These are phyloP conservation scores for Zenarchopterus dispar DNA, from an alignment of 2,797 vertebrate species.

Conservation along the genomic window DNA sequence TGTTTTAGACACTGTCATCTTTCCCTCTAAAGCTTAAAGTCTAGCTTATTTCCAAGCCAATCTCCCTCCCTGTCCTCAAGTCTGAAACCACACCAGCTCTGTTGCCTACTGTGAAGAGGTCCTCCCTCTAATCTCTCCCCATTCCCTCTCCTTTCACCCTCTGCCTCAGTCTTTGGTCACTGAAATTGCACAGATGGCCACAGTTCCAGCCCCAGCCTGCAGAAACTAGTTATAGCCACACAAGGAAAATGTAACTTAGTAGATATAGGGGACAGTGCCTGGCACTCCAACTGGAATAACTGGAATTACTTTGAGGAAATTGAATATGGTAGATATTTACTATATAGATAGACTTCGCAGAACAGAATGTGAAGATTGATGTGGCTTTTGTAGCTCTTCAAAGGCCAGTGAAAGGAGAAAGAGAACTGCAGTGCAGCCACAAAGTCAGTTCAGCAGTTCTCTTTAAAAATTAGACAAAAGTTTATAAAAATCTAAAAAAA, in stretches of 20 bases:
- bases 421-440: background rate
- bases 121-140: constrained; percentile 1
- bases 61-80: constrained; percentile 3
- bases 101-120: constrained; percentile 3
- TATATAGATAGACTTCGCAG: constrained; percentile 35
- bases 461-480: background rate
- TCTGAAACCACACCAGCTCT: constrained; percentile 5
- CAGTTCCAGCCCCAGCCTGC: constrained; percentile 57
- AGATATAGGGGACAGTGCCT: constrained; percentile 38
- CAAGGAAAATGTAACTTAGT: constrained; percentile 21
- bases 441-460: background rate
- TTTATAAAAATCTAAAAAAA: background rate
- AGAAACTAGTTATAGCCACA: constrained; percentile 62
- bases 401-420: background rate
- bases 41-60: constrained; percentile 26
- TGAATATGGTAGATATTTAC: constrained; percentile 19
- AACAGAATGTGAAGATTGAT: background rate
- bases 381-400: background rate
- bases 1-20: background rate
- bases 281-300: constrained; percentile 29
- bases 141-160: constrained; percentile 16
- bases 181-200: constrained; percentile 10
- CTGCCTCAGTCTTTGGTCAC: constrained; percentile 30
- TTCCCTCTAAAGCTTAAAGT: constrained; percentile 16
- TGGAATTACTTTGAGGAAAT: constrained; percentile 49